A percentile compares a stretch with the other conserved stretches of the same genome.
Conservation (phyloP, 2,888 invertebrate species). For the Apodemia zela region DNA sequence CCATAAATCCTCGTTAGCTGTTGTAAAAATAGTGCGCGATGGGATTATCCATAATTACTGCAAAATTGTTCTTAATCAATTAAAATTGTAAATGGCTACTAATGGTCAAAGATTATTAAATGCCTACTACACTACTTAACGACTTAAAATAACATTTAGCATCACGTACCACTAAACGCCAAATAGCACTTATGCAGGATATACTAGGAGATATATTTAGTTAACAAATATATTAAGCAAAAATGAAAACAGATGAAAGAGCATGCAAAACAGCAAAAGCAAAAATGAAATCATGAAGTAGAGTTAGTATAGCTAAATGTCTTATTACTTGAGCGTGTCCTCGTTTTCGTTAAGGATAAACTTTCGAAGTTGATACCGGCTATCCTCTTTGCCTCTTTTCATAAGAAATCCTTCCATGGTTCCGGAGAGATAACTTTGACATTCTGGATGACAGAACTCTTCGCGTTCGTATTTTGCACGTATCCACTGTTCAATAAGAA, state of each 20-base stretch:
- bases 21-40: neutral
- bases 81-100: neutral
- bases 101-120: neutral
- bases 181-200: neutral
- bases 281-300: neutral
- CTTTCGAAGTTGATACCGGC: slow-evolving; percentile 89
- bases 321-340: slow-evolving; percentile 86
- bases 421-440: slow-evolving; percentile 89
- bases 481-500: slow-evolving; percentile 94
- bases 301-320: slow-evolving; percentile 12
- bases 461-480: slow-evolving; percentile 93
- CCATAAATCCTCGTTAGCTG: neutral
- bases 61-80: neutral
- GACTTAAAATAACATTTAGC: neutral
- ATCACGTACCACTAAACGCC: neutral
- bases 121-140: neutral
- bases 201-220: neutral
- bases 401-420: slow-evolving; percentile 92
- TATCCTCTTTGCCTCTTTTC: slow-evolving; percentile 94
- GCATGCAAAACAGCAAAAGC: slow-evolving; percentile 14
- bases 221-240: slow-evolving; percentile 10
- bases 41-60: neutral
- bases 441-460: slow-evolving; percentile 90
- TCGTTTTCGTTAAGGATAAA: slow-evolving; percentile 91
- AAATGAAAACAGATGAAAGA: neutral